phyloP scores from a whole-genome alignment of 2,113 vertebrate species.

The Ciconia stormi region DNA sequence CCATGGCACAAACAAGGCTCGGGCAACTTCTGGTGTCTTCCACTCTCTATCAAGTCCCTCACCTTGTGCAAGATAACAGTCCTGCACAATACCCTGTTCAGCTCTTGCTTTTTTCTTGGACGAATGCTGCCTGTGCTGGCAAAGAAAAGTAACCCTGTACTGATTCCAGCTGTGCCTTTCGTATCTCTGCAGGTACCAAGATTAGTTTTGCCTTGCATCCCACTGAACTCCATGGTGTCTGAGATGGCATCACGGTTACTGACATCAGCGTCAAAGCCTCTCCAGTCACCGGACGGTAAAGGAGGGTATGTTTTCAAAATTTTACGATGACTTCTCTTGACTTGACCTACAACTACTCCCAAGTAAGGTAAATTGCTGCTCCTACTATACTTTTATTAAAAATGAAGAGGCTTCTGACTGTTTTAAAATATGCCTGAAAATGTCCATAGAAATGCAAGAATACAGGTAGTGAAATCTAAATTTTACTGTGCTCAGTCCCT shows the following conservation, averaged over 20 bases:
- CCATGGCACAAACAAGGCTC: neutral
- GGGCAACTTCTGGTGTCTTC: too few species aligned
- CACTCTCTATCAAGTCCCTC: neutral
- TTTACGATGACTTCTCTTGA: neutral
- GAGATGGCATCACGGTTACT: rapidly evolving
- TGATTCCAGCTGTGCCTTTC: neutral
- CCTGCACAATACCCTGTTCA: neutral
- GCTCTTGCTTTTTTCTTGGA: neutral
- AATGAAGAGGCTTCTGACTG: neutral
- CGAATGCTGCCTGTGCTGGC: neutral
- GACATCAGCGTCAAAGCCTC: neutral
- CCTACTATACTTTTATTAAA: neutral
- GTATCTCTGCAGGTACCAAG: neutral
- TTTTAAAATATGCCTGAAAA: neutral
- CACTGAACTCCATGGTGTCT: too few species aligned
- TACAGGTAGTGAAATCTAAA: neutral
- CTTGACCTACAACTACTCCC: neutral
- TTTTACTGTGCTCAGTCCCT: neutral
- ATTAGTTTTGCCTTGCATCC: neutral
- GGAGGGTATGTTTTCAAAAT: neutral
- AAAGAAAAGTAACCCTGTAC: neutral
- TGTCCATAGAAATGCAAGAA: neutral
- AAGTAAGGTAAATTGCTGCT: neutral
- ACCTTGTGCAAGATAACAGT: too few species aligned
- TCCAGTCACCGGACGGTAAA: neutral